phyloP scores from a whole-genome alignment of 2,113 vertebrate species.

The Plecotus auritus region DNA sequence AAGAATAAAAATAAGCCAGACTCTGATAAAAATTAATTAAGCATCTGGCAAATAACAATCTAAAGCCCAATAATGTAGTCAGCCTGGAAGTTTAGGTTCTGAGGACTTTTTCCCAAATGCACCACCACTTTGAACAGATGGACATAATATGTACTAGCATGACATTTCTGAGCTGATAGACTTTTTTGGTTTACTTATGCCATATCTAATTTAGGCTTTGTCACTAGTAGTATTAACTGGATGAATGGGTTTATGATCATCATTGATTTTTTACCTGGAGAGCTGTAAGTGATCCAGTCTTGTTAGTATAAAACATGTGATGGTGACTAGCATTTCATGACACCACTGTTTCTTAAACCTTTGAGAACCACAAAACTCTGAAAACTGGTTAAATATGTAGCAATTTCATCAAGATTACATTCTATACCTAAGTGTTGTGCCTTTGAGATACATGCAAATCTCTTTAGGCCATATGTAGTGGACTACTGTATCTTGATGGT shows the following conservation, averaged over 20 bases:
- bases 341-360: neutral
- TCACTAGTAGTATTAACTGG: neutral
- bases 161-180: neutral
- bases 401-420: neutral
- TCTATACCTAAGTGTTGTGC: neutral
- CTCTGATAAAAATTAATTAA: neutral
- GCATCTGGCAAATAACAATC: neutral
- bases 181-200: neutral
- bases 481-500: neutral
- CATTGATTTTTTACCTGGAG: neutral
- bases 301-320: neutral
- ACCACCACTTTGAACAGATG: neutral
- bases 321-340: neutral
- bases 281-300: neutral
- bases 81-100: neutral
- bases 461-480: neutral
- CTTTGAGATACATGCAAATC: neutral
- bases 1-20: neutral
- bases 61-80: neutral
- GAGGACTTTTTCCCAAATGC: neutral
- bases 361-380: neutral
- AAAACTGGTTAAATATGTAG: neutral
- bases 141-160: rapidly evolving
- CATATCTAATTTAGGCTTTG: neutral
- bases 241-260: neutral